Conservation (phyloP, 2,888 invertebrate genomes). For the Mystacides longicornis region DNA sequence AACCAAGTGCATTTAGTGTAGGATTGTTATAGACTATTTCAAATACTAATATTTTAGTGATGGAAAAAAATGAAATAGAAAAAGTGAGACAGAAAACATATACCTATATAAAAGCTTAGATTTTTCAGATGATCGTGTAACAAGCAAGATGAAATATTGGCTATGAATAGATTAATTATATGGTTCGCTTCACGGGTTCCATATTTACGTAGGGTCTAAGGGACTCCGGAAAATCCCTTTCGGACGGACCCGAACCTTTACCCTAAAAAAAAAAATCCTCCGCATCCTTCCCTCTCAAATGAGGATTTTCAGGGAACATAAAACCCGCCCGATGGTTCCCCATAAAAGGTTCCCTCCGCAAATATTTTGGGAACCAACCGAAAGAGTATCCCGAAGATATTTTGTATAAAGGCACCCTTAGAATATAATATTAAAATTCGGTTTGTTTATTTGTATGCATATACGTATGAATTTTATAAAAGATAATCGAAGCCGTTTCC, state of each 20-base stretch:
- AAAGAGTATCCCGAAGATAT: too few species aligned
- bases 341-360: too few species aligned
- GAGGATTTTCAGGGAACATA: constrained; percentile 23
- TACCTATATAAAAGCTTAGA: background rate
- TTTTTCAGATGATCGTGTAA: background rate
- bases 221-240: constrained; percentile 14
- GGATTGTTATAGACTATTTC: too few species aligned
- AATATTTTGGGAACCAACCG: too few species aligned
- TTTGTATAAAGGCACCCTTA: too few species aligned
- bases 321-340: constrained; percentile 17
- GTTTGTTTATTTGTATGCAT: too few species aligned
- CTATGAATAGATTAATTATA: constrained; percentile 1
- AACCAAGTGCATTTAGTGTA: too few species aligned
- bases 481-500: too few species aligned
- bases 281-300: constrained; percentile 11
- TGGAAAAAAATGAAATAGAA: too few species aligned
- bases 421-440: too few species aligned
- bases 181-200: constrained; percentile 1
- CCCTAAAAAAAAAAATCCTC: constrained; percentile 22
- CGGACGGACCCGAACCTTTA: constrained; percentile 18
- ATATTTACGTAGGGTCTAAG: constrained; percentile 5
- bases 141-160: background rate
- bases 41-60: too few species aligned
- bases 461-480: too few species aligned
- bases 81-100: background rate